Evolutionary conservation across 2,888 invertebrate genomes (phyloP), one percentile per base, ranked within the genome.

Genomic region (Calameuta filiformis): DNA sequence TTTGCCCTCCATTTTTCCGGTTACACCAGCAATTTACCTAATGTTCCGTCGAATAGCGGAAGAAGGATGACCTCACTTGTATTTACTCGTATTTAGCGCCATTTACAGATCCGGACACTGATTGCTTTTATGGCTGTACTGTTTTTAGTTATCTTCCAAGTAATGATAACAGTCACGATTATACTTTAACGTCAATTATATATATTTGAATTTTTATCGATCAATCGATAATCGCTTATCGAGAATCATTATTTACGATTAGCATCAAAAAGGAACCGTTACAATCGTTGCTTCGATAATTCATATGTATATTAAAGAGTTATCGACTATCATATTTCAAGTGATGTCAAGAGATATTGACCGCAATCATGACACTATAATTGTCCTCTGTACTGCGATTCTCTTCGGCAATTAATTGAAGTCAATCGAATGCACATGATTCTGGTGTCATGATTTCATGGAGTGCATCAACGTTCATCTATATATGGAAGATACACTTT

Each of bases 261-360:
- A 56, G 56, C 15, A 56, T 9, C 56, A 56, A 35, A 35, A 35
- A 56, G 56, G 9, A 23, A 15, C 56, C 56, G 23, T 23, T 56
- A 23, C 56, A 56, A 34, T 30, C n/a, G 73, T 33, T 31, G 40
- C 73, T 37, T 35, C 37, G 56, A 56, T 56, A 56, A 56, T 6
- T 56, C 23, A 56, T 9, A 56, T 23, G 56, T 23, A 40, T 9
- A 2, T 56, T 23, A 56, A 6, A 9, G 56, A 56, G 56, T 56
- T 23, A 56, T 31, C 34, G 69, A 11, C 69, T n/a, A 74, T 76
- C 73, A 34, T 33, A 68, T 40, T 34, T 15, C 68, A 76, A 79
- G 37, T 73, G 73, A 73, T 31, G 79, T 79, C 79, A 79, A 79
- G 69, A 35, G 79, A 69, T 68, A 76, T 79, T 73, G 76, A 79